A percentile compares a stretch with the other conserved stretches of the same genome.
Evolutionary conservation across 2,113 vertebrate species (phyloP).

Genomic region (Bubo scandiacus): DNA sequence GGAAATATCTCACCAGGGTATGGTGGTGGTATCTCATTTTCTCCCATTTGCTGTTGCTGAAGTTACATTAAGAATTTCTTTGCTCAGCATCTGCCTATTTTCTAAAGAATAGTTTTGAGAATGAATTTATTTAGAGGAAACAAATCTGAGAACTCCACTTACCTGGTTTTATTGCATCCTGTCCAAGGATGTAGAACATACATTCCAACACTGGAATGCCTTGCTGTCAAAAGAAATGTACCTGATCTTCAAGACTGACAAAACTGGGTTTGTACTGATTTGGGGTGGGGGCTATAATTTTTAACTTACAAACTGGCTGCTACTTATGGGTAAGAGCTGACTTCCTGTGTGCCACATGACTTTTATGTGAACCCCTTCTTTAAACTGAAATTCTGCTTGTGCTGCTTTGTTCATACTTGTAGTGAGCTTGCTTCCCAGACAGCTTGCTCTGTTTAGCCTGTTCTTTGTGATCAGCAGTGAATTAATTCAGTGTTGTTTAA

Average conservation of each 20-base stretch:
- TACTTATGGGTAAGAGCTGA: not conserved
- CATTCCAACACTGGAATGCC: not conserved
- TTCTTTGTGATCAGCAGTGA: not conserved
- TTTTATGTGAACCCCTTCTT: slow-evolving; percentile 60
- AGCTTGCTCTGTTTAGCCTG: not conserved
- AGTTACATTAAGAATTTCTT: not conserved
- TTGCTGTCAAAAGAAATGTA: not conserved
- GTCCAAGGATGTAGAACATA: not conserved
- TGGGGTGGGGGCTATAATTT: not conserved
- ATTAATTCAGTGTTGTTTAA: not conserved
- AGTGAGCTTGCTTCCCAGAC: slow-evolving; percentile 5
- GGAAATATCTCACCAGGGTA: not conserved
- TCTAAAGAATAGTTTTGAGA: not conserved
- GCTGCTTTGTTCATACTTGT: not conserved
- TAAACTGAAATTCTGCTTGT: not conserved
- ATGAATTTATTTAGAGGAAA: not conserved
- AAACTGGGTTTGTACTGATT: not conserved
- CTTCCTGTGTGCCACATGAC: not conserved
- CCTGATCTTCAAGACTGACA: not conserved
- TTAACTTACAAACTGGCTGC: not conserved
- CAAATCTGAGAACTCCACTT: not conserved
- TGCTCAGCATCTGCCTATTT: not conserved
- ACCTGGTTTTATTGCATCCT: not conserved
- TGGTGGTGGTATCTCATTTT: not conserved
- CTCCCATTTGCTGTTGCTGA: not conserved